phyloP scores from a whole-genome alignment of 2,888 invertebrate species.

The Pasiphila rectangulata region DNA sequence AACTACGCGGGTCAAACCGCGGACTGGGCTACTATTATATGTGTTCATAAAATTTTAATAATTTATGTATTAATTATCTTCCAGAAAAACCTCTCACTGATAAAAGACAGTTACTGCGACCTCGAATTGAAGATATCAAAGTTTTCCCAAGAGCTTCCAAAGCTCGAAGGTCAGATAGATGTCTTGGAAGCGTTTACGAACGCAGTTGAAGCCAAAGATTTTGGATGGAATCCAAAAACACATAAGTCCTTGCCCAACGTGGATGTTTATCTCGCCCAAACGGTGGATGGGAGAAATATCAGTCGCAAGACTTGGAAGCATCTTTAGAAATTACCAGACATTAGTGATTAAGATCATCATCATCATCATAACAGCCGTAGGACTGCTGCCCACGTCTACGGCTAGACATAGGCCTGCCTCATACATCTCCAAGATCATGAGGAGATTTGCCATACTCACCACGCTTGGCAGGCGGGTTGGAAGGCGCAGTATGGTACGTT shows the following conservation, averaged over 20 bases:
- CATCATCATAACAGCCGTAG: not conserved
- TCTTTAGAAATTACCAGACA: slow-evolving; percentile 5
- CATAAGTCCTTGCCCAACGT: slow-evolving; percentile 45
- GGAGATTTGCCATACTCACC: no score
- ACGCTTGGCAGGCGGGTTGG: no score
- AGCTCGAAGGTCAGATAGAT: slow-evolving; percentile 62
- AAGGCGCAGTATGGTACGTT: no score
- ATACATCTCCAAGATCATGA: no score
- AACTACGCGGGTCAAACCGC: no score
- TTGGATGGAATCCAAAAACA: slow-evolving; percentile 45
- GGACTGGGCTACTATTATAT: no score
- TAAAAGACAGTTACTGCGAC: slow-evolving; percentile 53
- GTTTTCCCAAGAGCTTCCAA: slow-evolving; percentile 59
- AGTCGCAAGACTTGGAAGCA: slow-evolving; percentile 27
- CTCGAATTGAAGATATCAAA: slow-evolving; percentile 53
- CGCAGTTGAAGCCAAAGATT: slow-evolving; percentile 42
- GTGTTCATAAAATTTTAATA: no score
- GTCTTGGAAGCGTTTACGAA: slow-evolving; percentile 56
- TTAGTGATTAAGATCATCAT: slow-evolving; percentile 28
- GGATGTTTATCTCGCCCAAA: slow-evolving; percentile 41
- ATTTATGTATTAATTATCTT: slow-evolving; percentile 4
- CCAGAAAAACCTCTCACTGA: slow-evolving; percentile 53
- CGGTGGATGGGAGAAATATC: slow-evolving; percentile 26
- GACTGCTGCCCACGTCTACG: no score
- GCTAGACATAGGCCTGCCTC: no score